Percentiles rank a stretch among this genome's conserved stretches.
Conservation (phyloP, 2,888 invertebrate genomes). For the Nebria salina region DNA sequence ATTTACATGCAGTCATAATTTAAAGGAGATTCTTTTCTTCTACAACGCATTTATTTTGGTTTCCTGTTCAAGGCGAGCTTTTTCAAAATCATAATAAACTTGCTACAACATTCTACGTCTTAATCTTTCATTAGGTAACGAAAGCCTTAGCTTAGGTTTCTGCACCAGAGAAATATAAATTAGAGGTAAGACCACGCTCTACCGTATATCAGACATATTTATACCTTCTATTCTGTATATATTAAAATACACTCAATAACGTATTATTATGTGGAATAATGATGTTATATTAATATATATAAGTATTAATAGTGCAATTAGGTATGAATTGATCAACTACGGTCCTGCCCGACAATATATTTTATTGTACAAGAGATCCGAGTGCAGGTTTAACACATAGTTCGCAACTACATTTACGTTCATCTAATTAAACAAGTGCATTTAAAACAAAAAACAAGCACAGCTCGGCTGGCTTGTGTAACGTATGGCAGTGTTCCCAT, state of each 20-base stretch:
- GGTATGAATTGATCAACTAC: neutral
- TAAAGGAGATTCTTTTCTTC: neutral
- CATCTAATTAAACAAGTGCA: slow-evolving; percentile 17
- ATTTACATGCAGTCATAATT: neutral
- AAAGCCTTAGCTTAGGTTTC: too few species aligned
- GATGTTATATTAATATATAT: too few species aligned
- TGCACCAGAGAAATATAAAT: too few species aligned
- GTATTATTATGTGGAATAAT: too few species aligned
- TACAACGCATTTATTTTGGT: neutral
- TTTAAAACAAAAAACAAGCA: neutral
- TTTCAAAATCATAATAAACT: neutral
- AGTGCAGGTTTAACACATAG: neutral
- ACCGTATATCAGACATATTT: too few species aligned
- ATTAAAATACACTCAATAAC: too few species aligned
- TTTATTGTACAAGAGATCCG: neutral
- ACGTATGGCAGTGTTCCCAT: slow-evolving; percentile 10
- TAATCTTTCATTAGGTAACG: neutral
- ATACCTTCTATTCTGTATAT: too few species aligned
- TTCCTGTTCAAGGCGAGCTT: neutral
- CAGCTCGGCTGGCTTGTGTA: neutral
- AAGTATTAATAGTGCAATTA: too few species aligned
- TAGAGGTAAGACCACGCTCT: too few species aligned
- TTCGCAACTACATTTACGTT: slow-evolving; percentile 5
- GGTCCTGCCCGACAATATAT: neutral
- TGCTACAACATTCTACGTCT: neutral